Evolutionary conservation across 2,113 vertebrate genomes (phyloP), one percentile per base, ranked within the genome.

Genomic region (Alces alces): DNA sequence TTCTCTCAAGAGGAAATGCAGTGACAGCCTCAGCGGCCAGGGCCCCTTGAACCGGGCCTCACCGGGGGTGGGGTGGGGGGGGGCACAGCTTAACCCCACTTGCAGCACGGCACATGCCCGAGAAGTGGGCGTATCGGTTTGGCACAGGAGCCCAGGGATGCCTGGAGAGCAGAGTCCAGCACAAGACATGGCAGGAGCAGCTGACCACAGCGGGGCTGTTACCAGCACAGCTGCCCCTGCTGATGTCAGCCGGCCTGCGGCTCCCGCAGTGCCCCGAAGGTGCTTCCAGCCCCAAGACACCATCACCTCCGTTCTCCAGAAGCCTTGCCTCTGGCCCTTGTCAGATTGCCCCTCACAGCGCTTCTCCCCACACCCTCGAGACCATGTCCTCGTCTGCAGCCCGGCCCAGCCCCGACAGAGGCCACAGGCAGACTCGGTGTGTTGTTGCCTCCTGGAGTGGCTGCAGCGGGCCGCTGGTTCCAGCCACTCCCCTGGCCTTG

Each of bases 231-330:
- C 25, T 12, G 15, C n/a, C 36, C 23, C 6, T 19, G 83, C 55
- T 19, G 15, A 30, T 3, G 0, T 11, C 36, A 6, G 36, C 39
- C 25, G 6, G 8, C 19, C 61, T n/a, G 3, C 4, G 28, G 57
- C 7, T 25, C 19, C 47, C 19, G 12, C 54, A 21, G 5, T 6
- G 54, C 45, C n/a, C 1, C 0, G 3, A n/a, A 57, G 50, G 45
- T 30, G 11, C 47, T 27, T 78, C 36, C 25, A 4, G 10, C 9
- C 45, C n/a, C 30, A 61, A 86, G 14, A 25, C 28, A 17, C 19
- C 33, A 7, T 11, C 21, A 50, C 39, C 12, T n/a, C 54, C 25
- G 14, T 73, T 12, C 64, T 23, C 28, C 43, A 58, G 33, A 36
- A 60, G 78, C 0, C 21, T 91, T 45, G n/a, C 47, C 55, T 28